phyloP scores from a whole-genome alignment of 1,140 invertebrate species.

The Anastatus disparis region DNA sequence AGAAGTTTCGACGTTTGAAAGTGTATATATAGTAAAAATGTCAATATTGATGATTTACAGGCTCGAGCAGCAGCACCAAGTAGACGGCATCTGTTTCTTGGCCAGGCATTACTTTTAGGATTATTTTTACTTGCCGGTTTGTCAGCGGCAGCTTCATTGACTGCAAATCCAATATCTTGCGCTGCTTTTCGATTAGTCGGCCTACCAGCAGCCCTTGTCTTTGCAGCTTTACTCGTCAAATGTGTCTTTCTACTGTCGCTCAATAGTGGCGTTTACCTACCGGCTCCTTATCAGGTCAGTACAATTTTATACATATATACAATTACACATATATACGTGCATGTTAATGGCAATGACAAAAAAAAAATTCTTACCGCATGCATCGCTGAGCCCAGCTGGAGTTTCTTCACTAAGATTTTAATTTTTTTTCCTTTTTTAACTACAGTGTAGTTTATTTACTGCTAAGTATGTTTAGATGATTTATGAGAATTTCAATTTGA shows the following conservation, averaged over 20 bases:
- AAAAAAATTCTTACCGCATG: too few species aligned
- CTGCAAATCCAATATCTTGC: conserved; percentile 84
- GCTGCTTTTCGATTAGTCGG: conserved; percentile 87
- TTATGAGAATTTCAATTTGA: too few species aligned
- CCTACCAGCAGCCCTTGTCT: conserved; percentile 88
- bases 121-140: conserved; percentile 85
- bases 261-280: conserved; percentile 91
- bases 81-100: conserved; percentile 88
- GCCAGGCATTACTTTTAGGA: conserved; percentile 89
- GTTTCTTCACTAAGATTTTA: too few species aligned
- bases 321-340: neutral
- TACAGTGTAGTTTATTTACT: too few species aligned
- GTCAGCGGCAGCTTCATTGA: conserved; percentile 81
- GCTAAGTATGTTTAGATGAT: too few species aligned
- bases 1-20: too few species aligned
- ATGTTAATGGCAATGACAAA: too few species aligned
- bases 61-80: conserved; percentile 84
- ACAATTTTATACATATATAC: neutral
- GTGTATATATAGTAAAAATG: neutral
- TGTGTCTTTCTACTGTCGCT: conserved; percentile 92
- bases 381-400: too few species aligned
- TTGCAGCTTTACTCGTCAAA: conserved; percentile 91
- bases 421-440: too few species aligned
- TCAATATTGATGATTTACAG: conserved; percentile 45
- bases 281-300: conserved; percentile 84